Conservation (phyloP, 2,113 vertebrate genomes). For the Otolemur garnettii region DNA sequence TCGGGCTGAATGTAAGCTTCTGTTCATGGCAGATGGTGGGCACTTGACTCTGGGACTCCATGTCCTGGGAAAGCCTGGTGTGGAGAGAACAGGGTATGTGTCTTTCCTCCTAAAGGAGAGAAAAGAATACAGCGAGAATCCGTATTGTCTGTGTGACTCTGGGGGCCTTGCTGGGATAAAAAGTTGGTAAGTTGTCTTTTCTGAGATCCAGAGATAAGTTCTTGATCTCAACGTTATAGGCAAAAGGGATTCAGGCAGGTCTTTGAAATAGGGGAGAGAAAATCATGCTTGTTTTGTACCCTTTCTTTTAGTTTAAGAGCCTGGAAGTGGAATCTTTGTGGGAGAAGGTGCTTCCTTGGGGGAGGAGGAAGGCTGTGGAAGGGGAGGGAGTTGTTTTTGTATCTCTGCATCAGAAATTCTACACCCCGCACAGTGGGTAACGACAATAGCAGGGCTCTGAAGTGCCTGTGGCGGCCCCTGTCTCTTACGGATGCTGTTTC, state of each 20-base stretch:
- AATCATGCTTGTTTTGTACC: background rate
- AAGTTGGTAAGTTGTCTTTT: background rate
- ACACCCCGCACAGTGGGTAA: background rate
- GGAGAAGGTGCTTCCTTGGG: background rate
- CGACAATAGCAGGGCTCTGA: background rate
- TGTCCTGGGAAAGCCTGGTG: background rate
- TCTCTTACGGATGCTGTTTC: background rate
- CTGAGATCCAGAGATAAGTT: background rate
- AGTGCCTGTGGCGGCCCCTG: background rate
- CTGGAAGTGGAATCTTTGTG: background rate
- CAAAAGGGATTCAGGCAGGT: background rate
- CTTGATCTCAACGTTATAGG: background rate
- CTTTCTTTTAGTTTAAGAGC: background rate
- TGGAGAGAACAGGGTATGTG: rapidly evolving
- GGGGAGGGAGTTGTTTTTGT: background rate
- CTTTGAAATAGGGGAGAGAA: background rate
- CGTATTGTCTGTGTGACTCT: background rate
- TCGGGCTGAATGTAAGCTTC: background rate
- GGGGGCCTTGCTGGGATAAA: background rate
- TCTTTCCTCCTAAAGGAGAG: background rate
- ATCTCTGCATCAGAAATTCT: background rate
- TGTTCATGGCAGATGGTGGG: background rate
- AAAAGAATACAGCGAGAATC: background rate
- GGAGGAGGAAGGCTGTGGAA: too few species aligned
- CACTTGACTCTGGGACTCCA: too few species aligned